Percentiles rank a stretch among this genome's conserved stretches.
These are phyloP conservation scores for Tringa solitaria DNA, from an alignment of 2,113 vertebrate species.

Conservation along the genomic window DNA sequence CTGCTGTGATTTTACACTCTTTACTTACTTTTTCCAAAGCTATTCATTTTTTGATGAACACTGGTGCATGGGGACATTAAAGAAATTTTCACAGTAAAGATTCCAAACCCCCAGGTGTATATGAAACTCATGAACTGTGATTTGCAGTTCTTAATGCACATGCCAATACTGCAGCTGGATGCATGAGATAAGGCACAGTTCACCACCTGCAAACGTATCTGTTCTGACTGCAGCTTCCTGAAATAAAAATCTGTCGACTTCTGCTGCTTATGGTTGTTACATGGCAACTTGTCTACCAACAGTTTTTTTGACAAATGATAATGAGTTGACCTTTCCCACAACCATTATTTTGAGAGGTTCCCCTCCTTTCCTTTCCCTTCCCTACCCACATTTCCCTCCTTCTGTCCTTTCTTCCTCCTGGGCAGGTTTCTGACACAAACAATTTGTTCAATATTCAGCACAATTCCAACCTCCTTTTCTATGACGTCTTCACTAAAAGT, in stretches of 20 bases:
- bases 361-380: not conserved
- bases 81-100: not conserved
- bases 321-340: not conserved
- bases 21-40: not conserved
- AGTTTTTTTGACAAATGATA: not conserved
- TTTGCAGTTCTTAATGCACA: not conserved
- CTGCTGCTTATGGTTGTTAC: not conserved
- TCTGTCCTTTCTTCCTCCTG: not conserved
- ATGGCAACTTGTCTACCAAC: not conserved
- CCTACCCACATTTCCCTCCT: not conserved
- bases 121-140: not conserved
- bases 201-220: not conserved
- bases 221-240: conserved; percentile 5
- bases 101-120: not conserved
- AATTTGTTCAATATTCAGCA: not conserved
- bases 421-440: not conserved
- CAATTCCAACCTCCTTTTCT: not conserved
- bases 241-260: conserved; percentile 13
- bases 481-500: not conserved
- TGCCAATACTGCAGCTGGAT: not conserved
- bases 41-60: not conserved
- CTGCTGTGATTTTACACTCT: not conserved
- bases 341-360: not conserved
- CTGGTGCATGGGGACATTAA: not conserved
- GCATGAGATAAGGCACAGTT: not conserved